Conservation (phyloP, 2,797 vertebrate species). For the Serranus cabrilla region DNA sequence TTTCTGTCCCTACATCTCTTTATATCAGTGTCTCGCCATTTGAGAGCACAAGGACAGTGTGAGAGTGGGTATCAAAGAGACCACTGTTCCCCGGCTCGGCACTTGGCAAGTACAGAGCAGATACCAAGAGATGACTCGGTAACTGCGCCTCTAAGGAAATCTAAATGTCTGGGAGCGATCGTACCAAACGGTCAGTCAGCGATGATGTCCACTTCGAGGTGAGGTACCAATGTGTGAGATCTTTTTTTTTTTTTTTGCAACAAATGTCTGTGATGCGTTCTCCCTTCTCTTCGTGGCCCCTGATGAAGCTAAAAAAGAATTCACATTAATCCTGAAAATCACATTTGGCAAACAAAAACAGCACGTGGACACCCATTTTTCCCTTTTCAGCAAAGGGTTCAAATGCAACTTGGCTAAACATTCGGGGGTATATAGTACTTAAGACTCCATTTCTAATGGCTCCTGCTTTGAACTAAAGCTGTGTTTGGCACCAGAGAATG, state of each 20-base stretch:
- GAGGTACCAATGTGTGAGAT: conserved; percentile 49
- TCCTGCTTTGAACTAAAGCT: conserved; percentile 60
- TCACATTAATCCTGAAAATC: conserved; percentile 48
- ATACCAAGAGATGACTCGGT: conserved; percentile 46
- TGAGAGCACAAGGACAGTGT: conserved; percentile 44
- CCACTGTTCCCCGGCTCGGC: conserved; percentile 71
- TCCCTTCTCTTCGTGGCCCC: conserved; percentile 14
- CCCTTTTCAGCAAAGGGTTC: conserved; percentile 56
- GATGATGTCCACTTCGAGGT: conserved; percentile 10
- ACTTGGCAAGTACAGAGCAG: conserved; percentile 63
- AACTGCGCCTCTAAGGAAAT: conserved; percentile 24
- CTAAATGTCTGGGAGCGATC: conserved; percentile 1
- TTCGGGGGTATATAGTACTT: conserved; percentile 47
- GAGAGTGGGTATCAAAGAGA: conserved; percentile 58
- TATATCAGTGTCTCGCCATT: conserved; percentile 24
- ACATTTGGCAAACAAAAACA: conserved; percentile 61
- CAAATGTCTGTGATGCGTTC: background rate
- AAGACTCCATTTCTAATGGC: conserved; percentile 59
- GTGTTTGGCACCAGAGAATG: conserved; percentile 59
- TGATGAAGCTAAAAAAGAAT: conserved; percentile 18
- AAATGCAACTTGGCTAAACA: conserved; percentile 71
- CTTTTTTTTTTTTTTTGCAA: conserved; percentile 5
- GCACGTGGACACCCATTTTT: background rate
- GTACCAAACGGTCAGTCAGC: conserved; percentile 2
- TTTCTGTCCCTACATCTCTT: conserved; percentile 24